phyloP scores from a whole-genome alignment of 2,888 invertebrate genomes.

The Agrochola lychnidis region DNA sequence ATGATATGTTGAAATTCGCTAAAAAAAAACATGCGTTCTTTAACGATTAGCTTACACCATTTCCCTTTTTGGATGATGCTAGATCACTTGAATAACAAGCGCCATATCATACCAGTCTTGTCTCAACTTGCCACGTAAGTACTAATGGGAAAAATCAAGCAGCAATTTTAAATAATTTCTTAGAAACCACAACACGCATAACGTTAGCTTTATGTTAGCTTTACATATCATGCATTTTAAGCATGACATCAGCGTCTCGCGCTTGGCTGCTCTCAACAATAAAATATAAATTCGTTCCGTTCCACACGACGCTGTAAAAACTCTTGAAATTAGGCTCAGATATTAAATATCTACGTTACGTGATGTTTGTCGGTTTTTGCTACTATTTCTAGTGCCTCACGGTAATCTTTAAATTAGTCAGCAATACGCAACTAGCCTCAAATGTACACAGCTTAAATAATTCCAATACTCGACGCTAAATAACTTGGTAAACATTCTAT shows the following conservation, averaged over 20 bases:
- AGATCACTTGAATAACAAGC: background rate
- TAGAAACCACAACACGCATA: slow-evolving; percentile 62
- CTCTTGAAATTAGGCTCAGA: slow-evolving; percentile 63
- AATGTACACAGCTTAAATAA: slow-evolving; percentile 1
- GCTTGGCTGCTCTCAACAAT: slow-evolving; percentile 76
- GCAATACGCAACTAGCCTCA: background rate
- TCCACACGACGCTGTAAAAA: slow-evolving; percentile 70
- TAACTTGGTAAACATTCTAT: slow-evolving; percentile 13
- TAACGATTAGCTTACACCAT: background rate
- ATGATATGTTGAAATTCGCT: background rate
- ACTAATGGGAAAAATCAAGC: slow-evolving; percentile 59
- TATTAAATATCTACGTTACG: slow-evolving; percentile 60
- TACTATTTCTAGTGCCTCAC: slow-evolving; percentile 25
- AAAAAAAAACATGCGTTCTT: background rate
- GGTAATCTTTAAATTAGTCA: slow-evolving; percentile 27
- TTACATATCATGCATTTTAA: slow-evolving; percentile 69
- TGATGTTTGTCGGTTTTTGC: slow-evolving; percentile 48
- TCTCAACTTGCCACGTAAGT: slow-evolving; percentile 26
- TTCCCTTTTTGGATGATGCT: background rate
- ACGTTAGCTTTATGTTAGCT: slow-evolving; percentile 66
- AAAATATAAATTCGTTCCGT: slow-evolving; percentile 73
- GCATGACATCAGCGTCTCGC: slow-evolving; percentile 80
- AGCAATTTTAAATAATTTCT: slow-evolving; percentile 63
- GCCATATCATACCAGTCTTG: slow-evolving; percentile 21
- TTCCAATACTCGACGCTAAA: slow-evolving; percentile 1